Conservation (phyloP, 1,140 invertebrate species). For the Drosophila erecta region DNA sequence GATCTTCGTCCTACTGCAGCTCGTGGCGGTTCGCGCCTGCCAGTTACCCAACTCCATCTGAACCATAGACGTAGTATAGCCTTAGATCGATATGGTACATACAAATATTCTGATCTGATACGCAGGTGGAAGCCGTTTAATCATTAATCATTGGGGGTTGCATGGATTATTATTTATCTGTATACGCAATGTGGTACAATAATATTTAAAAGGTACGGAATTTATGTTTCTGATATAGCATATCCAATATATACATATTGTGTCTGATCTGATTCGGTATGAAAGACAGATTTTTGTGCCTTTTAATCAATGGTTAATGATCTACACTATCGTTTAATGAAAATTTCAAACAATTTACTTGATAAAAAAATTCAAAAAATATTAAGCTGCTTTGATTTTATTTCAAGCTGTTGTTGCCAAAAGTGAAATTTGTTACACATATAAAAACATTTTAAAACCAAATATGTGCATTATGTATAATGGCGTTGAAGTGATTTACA, state of each 20-base stretch:
- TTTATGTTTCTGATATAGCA: too few relatives aligned
- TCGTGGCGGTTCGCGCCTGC: constrained; percentile 96
- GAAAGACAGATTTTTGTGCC: background rate
- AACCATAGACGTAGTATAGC: constrained; percentile 10
- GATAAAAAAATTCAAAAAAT: background rate
- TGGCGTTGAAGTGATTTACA: too few relatives aligned
- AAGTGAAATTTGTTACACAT: too few relatives aligned
- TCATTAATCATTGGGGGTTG: background rate
- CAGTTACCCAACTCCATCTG: constrained; percentile 88
- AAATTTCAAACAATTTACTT: too few relatives aligned
- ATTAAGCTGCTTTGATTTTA: background rate
- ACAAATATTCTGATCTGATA: constrained; percentile 15
- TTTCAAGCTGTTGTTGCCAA: too few relatives aligned
- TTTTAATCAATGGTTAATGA: background rate
- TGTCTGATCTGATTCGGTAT: background rate
- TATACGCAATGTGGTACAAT: too few relatives aligned
- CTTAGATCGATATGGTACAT: constrained; percentile 11
- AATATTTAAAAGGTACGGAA: too few relatives aligned
- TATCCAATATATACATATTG: background rate
- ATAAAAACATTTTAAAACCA: too few relatives aligned
- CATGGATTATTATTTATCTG: background rate
- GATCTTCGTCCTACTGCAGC: constrained; percentile 94
- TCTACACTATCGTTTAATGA: too few relatives aligned
- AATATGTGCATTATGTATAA: too few relatives aligned
- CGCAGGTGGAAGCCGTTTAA: background rate